Percentiles rank a stretch among this genome's conserved stretches.
These are phyloP conservation scores for Hiodon alosoides DNA, from an alignment of 2,113 vertebrate genomes.

Conservation along the genomic window DNA sequence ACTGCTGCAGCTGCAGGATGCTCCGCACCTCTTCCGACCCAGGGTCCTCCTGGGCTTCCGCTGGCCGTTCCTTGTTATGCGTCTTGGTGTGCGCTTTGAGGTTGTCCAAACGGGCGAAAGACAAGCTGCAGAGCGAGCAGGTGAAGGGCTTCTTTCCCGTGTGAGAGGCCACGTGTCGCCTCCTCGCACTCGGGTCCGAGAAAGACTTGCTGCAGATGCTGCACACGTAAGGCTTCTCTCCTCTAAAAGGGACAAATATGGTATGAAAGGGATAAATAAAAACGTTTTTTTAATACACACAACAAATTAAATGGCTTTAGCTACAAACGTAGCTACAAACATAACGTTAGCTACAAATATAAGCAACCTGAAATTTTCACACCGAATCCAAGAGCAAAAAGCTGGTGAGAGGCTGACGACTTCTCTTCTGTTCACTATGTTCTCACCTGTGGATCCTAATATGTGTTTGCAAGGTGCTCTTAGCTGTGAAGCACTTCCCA, in stretches of 20 bases:
- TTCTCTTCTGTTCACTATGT: background rate
- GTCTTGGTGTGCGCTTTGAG: conserved; percentile 85
- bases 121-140: conserved; percentile 78
- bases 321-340: no score
- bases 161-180: conserved; percentile 86
- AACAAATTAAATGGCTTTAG: no score
- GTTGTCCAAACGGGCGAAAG: conserved; percentile 90
- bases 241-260: conserved; percentile 61
- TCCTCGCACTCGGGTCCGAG: conserved; percentile 85
- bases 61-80: conserved; percentile 76
- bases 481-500: conserved; percentile 94
- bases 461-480: conserved; percentile 94
- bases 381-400: background rate
- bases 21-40: conserved; percentile 61
- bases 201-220: conserved; percentile 83
- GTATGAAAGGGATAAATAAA: background rate
- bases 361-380: no score
- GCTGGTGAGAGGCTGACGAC: background rate
- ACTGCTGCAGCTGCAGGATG: conserved; percentile 81
- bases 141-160: conserved; percentile 88
- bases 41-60: conserved; percentile 36
- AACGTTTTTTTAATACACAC: background rate
- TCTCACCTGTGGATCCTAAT: conserved; percentile 90
- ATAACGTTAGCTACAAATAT: background rate
- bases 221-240: conserved; percentile 90